Conservation (phyloP, 2,113 vertebrate genomes). For the Aepyceros melampus region DNA sequence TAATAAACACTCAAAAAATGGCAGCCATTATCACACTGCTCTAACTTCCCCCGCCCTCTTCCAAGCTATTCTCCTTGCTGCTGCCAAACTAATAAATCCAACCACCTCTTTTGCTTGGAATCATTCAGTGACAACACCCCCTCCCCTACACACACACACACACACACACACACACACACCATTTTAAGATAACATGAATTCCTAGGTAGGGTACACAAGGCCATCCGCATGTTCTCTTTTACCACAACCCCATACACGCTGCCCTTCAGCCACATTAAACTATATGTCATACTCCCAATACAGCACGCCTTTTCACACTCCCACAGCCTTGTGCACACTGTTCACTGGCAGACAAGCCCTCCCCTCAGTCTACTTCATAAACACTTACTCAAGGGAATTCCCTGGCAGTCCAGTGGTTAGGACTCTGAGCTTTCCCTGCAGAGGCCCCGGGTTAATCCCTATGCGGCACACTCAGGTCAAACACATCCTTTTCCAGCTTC, state of each 20-base stretch:
- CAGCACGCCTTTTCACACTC: background rate
- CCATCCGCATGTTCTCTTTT: background rate
- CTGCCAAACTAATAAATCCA: constrained; percentile 2
- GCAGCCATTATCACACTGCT: background rate
- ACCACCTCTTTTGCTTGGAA: background rate
- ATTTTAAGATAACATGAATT: background rate
- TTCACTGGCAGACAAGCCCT: background rate
- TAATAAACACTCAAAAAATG: background rate
- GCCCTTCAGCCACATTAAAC: background rate
- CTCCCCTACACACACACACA: background rate
- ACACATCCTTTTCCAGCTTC: background rate
- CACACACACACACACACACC: background rate
- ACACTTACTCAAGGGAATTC: background rate
- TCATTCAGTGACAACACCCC: background rate
- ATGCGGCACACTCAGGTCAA: background rate
- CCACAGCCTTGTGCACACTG: background rate
- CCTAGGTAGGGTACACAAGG: background rate
- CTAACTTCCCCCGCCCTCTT: background rate
- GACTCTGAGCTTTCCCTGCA: background rate
- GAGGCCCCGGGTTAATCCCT: background rate
- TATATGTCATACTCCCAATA: background rate
- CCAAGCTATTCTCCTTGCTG: background rate
- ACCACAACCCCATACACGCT: background rate
- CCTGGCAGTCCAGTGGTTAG: background rate
- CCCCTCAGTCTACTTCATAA: background rate